Conservation (phyloP, 2,888 invertebrate species). For the Ellobium chinense region DNA sequence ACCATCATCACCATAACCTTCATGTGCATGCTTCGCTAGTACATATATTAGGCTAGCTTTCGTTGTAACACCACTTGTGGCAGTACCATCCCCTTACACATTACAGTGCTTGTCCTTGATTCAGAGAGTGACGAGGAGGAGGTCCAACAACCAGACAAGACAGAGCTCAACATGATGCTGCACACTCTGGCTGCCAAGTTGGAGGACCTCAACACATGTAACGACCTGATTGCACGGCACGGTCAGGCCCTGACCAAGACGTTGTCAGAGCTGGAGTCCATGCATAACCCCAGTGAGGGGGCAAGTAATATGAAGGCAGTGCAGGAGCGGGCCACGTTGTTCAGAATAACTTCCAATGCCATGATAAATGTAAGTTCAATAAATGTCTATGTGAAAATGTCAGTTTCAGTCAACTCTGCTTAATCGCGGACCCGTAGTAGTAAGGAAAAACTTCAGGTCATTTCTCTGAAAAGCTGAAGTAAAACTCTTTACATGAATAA, state of each 20-base stretch:
- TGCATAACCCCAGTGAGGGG: constrained; percentile 71
- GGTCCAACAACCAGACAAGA: constrained; percentile 78
- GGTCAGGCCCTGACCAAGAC: constrained; percentile 88
- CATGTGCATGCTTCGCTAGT: background rate
- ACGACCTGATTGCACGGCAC: constrained; percentile 93
- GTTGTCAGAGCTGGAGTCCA: constrained; percentile 79
- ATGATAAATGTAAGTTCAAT: constrained; percentile 94
- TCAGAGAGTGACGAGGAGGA: constrained; percentile 83
- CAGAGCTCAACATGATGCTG: constrained; percentile 81
- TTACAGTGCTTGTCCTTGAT: constrained; percentile 50
- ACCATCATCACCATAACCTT: background rate
- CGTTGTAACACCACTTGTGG: no score
- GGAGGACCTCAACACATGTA: constrained; percentile 94
- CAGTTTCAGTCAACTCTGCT: no score
- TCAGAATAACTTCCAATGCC: constrained; percentile 95
- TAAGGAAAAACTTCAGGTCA: no score
- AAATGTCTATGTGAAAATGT: no score
- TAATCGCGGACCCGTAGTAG: no score
- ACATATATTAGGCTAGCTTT: no score
- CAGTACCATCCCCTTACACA: background rate
- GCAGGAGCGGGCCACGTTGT: constrained; percentile 94
- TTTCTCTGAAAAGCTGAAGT: no score
- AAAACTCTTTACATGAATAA: no score
- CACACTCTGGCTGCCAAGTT: constrained; percentile 86
- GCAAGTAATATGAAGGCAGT: constrained; percentile 86